phyloP scores from a whole-genome alignment of 1,140 invertebrate genomes.

The Hycleus phaleratus region DNA sequence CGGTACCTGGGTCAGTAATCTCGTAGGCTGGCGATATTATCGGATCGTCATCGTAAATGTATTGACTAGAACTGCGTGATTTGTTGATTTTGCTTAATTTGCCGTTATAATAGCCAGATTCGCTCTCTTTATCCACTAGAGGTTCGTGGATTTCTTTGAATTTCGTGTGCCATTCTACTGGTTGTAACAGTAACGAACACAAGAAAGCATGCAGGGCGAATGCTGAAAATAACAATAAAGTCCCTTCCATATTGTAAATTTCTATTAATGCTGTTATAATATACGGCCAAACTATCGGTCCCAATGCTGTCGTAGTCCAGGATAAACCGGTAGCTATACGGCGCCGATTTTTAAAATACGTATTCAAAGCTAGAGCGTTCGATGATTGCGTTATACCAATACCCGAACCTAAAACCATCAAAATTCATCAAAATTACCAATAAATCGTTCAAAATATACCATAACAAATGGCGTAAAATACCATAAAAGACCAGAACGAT shows the following conservation, averaged over 20 bases:
- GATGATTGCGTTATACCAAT: slow-evolving; percentile 53
- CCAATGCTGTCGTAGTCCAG: slow-evolving; percentile 42
- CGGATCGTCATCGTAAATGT: slow-evolving; percentile 58
- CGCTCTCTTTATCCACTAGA: slow-evolving; percentile 22
- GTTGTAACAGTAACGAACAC: slow-evolving; percentile 43
- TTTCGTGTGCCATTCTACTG: slow-evolving; percentile 50
- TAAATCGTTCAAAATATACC: slow-evolving; percentile 14
- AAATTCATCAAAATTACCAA: background rate
- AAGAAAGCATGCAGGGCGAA: slow-evolving; percentile 40
- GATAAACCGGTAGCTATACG: slow-evolving; percentile 42
- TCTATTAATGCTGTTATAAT: slow-evolving; percentile 37
- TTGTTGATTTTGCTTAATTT: slow-evolving; percentile 22
- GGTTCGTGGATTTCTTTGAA: slow-evolving; percentile 22
- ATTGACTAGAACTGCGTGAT: slow-evolving; percentile 47
- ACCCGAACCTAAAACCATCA: slow-evolving; percentile 44
- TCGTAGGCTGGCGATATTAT: slow-evolving; percentile 52
- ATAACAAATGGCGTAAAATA: slow-evolving; percentile 40
- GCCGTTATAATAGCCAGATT: slow-evolving; percentile 42
- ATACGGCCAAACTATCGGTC: slow-evolving; percentile 44
- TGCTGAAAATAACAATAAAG: slow-evolving; percentile 40
- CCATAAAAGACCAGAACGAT: slow-evolving; percentile 50
- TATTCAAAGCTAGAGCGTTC: slow-evolving; percentile 44
- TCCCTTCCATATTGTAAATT: slow-evolving; percentile 39
- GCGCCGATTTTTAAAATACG: slow-evolving; percentile 43
- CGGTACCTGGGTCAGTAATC: slow-evolving; percentile 55